Base-by-base conservation (phyloP, 2,888 invertebrate genomes). In the Aphodius sticticus region DNA sequence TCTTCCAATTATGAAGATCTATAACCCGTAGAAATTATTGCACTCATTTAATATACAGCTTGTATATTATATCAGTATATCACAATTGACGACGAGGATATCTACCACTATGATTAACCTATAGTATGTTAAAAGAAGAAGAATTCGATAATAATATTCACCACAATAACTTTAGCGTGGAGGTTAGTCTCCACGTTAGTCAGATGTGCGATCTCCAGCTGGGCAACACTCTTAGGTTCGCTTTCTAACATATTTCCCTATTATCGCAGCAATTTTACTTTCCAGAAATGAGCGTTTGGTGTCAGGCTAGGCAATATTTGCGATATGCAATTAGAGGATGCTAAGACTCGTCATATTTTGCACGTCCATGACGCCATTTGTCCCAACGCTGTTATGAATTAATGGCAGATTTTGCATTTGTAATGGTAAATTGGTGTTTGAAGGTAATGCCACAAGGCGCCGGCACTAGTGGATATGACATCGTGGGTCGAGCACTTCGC, bases 171-270 rank as follows among this genome's bases (percentile, higher is more conserved):
- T 53, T 53, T 53, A 53, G 12, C 53, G 53, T 53, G 53, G 53
- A 53, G 9, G 53, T 12, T 53, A 53, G 53, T 53, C 7, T 53
- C 12, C 53, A 12, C 6, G 53, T 53, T 53, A 5, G 12, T 5
- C 26, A 53, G 53, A 53, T 1, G 53, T 53, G 53, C 53, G 53
- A 53, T 53, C 53, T 53, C 53, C 53, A 53, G 53, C 53, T 53
- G 53, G 53, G 53, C 53, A 7, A 53, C 53, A 53, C 7, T 53
- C 9, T 53, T 9, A 7, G 53, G 53, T 53, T 53, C 12, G 53
- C 53, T 53, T 53, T 53, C 53, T 53, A 53, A 53, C 53, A 53
- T 53, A 53, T 53, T 53, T 53, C 53, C 53, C 53, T 53, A 53
- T 53, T 53, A 53, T 53, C 53, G 2, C 53, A 9, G 53, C 53